Percentiles rank a stretch among this genome's conserved stretches.
phyloP scores from a whole-genome alignment of 35 echinoderm and acorn worm species.

The Lytechinus variegatus region DNA sequence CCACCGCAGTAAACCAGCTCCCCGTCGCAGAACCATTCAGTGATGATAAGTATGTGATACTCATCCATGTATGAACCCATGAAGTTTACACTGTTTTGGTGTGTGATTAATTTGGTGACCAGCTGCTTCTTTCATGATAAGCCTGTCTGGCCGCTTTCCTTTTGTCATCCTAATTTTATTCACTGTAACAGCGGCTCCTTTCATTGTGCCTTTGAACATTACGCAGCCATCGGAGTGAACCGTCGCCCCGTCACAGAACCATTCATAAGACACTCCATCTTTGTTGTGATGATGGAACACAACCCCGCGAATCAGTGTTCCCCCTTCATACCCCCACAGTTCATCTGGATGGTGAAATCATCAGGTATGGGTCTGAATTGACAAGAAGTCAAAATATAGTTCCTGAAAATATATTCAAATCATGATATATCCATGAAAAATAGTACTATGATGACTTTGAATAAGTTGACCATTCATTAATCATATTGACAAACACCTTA shows the following conservation, averaged over 20 bases:
- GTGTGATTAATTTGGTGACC: background rate
- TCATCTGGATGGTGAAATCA: background rate
- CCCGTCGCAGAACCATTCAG: no score
- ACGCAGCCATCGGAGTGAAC: background rate
- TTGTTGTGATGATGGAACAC: background rate
- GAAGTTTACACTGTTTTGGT: constrained; percentile 11
- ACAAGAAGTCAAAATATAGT: background rate
- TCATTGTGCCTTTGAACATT: no score
- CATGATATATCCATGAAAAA: no score
- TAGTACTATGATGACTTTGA: no score
- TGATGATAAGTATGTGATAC: background rate
- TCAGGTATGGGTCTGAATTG: background rate
- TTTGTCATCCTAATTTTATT: constrained; percentile 15
- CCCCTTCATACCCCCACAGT: background rate
- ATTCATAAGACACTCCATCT: background rate
- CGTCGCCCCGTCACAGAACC: background rate
- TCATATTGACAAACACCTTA: no score
- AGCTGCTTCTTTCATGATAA: constrained; percentile 28
- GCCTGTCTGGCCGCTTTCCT: constrained; percentile 40
- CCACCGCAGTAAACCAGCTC: background rate
- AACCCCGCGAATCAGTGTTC: background rate
- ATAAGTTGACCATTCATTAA: no score
- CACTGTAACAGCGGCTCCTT: background rate
- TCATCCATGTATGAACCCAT: background rate
- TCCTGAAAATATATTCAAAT: no score